Percentiles rank a stretch among this genome's conserved stretches.
Conservation (phyloP, 2,888 invertebrate species). For the Lithophane socia region DNA sequence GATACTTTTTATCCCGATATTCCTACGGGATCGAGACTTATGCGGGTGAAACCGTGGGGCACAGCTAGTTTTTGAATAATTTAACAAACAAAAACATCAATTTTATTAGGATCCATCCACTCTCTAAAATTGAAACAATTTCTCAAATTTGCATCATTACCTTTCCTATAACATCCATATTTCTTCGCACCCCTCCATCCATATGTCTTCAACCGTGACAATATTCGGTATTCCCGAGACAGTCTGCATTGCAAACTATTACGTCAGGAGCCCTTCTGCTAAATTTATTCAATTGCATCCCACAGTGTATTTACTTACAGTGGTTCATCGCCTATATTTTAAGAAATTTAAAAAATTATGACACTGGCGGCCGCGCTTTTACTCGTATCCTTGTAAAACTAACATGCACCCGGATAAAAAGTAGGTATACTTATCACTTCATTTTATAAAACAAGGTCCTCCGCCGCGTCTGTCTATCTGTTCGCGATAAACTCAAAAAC, state of each 20-base stretch:
- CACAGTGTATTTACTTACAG: conserved; percentile 18
- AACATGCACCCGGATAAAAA: background rate
- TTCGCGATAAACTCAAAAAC: no score
- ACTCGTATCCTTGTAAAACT: no score
- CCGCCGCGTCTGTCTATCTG: no score
- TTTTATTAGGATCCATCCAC: background rate
- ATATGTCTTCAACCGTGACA: conserved; percentile 25
- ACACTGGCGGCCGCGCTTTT: background rate
- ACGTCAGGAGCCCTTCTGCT: conserved; percentile 31
- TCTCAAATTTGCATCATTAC: conserved; percentile 41
- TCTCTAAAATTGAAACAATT: conserved; percentile 42
- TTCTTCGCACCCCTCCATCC: conserved; percentile 21
- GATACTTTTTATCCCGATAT: no score
- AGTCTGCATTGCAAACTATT: conserved; percentile 31
- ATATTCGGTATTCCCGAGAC: conserved; percentile 23
- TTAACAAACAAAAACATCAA: background rate
- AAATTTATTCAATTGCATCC: conserved; percentile 66
- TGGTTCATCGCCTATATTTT: background rate
- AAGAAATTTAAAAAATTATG: no score
- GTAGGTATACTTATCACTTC: no score
- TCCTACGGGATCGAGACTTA: no score
- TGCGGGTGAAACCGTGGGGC: no score
- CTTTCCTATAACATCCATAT: conserved; percentile 17
- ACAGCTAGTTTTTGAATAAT: background rate
- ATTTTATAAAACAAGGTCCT: no score